Percentiles rank a stretch among this genome's conserved stretches.
phyloP scores from a whole-genome alignment of 1,140 invertebrate species.

The Heterodera schachtii region DNA sequence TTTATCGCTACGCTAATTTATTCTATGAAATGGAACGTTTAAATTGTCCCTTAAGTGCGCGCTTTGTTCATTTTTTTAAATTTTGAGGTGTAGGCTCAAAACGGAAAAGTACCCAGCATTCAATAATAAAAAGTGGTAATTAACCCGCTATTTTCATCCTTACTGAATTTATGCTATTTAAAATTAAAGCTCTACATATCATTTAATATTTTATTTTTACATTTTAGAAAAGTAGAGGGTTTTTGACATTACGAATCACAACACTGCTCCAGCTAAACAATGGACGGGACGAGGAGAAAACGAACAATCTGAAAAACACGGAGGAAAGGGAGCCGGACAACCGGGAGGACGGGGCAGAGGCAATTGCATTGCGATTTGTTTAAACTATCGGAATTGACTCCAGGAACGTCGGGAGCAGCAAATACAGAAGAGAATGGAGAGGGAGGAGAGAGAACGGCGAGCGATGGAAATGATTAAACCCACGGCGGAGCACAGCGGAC shows the following conservation, averaged over 20 bases:
- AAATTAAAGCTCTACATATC: no score
- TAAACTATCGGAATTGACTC: neutral
- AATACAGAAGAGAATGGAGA: constrained; percentile 22
- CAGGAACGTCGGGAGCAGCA: constrained; percentile 14
- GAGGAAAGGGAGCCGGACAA: neutral
- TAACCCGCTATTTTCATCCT: no score
- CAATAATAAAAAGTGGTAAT: no score
- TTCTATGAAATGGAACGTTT: no score
- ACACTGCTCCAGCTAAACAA: constrained; percentile 22
- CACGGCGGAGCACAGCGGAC: neutral
- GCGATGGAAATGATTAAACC: constrained; percentile 28
- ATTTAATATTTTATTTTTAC: neutral
- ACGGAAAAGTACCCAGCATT: no score
- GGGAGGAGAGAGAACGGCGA: constrained; percentile 36
- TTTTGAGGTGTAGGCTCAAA: no score
- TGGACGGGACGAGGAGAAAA: neutral
- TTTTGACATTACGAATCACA: constrained; percentile 40
- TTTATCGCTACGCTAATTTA: no score
- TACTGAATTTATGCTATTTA: no score
- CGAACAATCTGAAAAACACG: neutral
- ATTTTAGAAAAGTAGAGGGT: constrained; percentile 33
- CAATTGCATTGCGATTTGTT: neutral
- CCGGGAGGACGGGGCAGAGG: neutral
- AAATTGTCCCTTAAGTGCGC: no score
- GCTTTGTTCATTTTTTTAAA: no score